phyloP scores from a whole-genome alignment of 2,797 vertebrate genomes.

The Okamejei kenojei region DNA sequence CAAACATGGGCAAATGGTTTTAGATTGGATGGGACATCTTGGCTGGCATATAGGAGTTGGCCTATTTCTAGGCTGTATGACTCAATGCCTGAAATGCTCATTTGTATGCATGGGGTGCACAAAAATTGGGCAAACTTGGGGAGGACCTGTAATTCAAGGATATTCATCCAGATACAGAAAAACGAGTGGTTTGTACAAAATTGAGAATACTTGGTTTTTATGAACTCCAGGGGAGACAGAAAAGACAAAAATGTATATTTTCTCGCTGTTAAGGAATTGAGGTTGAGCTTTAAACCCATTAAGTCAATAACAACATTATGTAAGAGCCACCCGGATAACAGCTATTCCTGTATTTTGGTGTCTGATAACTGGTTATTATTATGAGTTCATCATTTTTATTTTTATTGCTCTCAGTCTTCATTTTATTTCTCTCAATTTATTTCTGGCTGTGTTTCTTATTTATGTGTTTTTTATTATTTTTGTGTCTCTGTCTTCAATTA shows the following conservation, averaged over 20 bases:
- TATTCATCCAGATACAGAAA: neutral
- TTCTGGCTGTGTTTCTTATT: neutral
- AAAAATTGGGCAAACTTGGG: no score
- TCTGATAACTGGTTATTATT: neutral
- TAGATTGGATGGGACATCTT: no score
- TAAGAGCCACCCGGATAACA: neutral
- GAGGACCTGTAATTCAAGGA: neutral
- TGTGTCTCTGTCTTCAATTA: neutral
- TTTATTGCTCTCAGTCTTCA: neutral
- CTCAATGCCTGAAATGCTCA: no score
- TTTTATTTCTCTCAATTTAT: neutral
- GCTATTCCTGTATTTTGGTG: neutral
- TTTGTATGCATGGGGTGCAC: no score
- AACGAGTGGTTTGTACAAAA: neutral
- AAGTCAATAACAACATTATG: no score
- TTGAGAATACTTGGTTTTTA: neutral
- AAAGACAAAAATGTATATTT: no score
- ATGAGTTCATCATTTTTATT: neutral
- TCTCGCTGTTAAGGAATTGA: no score
- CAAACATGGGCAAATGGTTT: no score
- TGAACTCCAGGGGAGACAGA: neutral
- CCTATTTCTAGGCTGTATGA: no score
- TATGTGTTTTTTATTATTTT: neutral
- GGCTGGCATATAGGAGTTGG: no score
- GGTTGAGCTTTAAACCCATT: no score